phyloP scores from a whole-genome alignment of 2,888 invertebrate genomes.

The Drosophila imparisetae region DNA sequence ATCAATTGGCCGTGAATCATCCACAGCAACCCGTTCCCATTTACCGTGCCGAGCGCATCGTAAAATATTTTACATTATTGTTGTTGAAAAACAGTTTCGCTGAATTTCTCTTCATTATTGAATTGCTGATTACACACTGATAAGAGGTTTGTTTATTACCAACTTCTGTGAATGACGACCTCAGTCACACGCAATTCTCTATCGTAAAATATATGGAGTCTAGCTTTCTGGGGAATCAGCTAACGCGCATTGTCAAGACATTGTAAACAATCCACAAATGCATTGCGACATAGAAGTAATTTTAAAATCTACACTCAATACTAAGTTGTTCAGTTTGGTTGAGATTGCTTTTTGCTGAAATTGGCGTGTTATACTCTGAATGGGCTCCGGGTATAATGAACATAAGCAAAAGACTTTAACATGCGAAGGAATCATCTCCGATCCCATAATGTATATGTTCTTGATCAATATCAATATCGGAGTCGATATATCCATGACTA shows the following conservation, averaged over 20 bases:
- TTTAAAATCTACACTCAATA: neutral
- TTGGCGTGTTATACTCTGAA: neutral
- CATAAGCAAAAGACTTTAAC: neutral
- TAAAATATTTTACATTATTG: slow-evolving; percentile 45
- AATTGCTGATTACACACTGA: slow-evolving; percentile 29
- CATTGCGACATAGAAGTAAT: neutral
- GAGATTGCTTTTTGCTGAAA: neutral
- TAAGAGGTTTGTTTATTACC: slow-evolving; percentile 25
- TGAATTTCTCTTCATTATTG: slow-evolving; percentile 49
- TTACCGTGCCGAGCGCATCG: slow-evolving; percentile 18
- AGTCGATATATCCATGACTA: neutral
- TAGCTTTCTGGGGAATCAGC: neutral
- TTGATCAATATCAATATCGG: neutral
- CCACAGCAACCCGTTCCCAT: slow-evolving; percentile 8
- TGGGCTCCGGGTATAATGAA: neutral
- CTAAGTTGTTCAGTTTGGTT: neutral
- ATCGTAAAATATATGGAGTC: neutral
- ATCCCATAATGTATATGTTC: neutral
- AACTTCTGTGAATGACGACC: slow-evolving; percentile 45
- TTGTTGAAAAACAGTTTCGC: slow-evolving; percentile 42
- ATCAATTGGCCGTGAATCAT: slow-evolving; percentile 37
- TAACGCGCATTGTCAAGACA: neutral
- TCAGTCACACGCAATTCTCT: slow-evolving; percentile 32
- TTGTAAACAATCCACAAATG: slow-evolving; percentile 1
- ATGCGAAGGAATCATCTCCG: neutral